These are phyloP conservation scores for Patagioenas fasciata DNA, from an alignment of 2,113 vertebrate genomes.

Conservation along the genomic window DNA sequence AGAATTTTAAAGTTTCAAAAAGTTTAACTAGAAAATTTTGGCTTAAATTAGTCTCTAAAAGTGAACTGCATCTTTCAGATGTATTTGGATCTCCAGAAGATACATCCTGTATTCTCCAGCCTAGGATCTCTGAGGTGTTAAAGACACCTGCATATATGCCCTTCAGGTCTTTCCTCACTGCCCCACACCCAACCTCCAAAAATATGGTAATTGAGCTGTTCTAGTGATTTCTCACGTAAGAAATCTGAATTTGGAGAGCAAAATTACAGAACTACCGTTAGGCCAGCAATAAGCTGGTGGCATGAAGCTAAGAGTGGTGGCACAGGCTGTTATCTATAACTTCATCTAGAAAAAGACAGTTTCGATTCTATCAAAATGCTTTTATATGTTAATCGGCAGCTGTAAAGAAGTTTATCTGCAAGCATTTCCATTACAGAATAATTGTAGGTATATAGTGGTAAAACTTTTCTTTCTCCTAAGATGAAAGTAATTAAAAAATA, in stretches of 20 bases:
- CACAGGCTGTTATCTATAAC: background rate
- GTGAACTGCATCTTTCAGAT: background rate
- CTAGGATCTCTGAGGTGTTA: background rate
- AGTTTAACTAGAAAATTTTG: background rate
- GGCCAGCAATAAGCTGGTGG: background rate
- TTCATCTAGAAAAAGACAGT: background rate
- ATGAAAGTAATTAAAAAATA: background rate
- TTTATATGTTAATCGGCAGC: background rate
- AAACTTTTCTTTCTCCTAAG: background rate
- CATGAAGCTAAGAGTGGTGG: background rate
- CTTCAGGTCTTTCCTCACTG: background rate
- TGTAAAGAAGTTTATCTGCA: background rate
- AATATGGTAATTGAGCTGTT: background rate
- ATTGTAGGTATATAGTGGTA: background rate
- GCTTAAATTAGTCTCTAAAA: background rate
- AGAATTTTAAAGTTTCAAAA: background rate
- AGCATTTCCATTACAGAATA: background rate
- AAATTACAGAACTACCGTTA: background rate
- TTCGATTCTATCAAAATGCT: background rate
- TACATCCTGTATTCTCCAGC: background rate
- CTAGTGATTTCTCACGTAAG: background rate
- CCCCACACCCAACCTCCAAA: background rate
- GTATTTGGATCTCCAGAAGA: background rate
- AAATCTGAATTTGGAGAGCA: background rate
- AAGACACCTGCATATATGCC: background rate